A percentile compares a stretch with the other conserved stretches of the same genome.
Evolutionary conservation across 2,888 invertebrate genomes (phyloP).

Genomic region (Apocheima hispidaria): DNA sequence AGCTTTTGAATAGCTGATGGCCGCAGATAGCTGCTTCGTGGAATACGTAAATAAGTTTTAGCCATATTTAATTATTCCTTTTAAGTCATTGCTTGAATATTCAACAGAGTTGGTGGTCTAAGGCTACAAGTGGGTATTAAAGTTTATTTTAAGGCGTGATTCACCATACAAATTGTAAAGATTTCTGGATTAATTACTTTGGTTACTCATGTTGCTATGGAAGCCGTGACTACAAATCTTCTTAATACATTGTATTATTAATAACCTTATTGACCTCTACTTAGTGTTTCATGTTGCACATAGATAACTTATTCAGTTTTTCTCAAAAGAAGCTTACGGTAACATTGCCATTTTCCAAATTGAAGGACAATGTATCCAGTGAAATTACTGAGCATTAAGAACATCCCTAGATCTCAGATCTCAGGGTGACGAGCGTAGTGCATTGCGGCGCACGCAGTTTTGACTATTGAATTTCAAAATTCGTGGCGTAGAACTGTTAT

Average conservation of each 20-base stretch:
- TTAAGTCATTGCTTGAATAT: slow-evolving; percentile 75
- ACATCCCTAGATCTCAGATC: no score
- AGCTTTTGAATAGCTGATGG: slow-evolving; percentile 77
- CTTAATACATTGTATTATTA: neutral
- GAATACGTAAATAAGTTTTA: slow-evolving; percentile 82
- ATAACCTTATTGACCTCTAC: no score
- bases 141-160: slow-evolving; percentile 47
- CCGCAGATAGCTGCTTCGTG: slow-evolving; percentile 55
- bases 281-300: no score
- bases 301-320: no score
- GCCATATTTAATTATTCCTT: slow-evolving; percentile 78
- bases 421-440: no score
- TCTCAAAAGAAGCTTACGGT: no score
- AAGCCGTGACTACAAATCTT: neutral
- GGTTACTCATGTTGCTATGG: neutral
- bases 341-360: no score
- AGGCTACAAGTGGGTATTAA: slow-evolving; percentile 51
- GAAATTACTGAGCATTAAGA: no score
- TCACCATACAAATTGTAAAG: slow-evolving; percentile 35
- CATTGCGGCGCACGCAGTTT: no score
- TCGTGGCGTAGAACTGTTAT: no score
- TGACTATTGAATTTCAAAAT: no score
- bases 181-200: slow-evolving; percentile 1
- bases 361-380: no score
- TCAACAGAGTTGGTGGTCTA: slow-evolving; percentile 60